These are phyloP conservation scores for Drosophila kohkoa DNA, from an alignment of 1,140 invertebrate genomes.

Conservation along the genomic window DNA sequence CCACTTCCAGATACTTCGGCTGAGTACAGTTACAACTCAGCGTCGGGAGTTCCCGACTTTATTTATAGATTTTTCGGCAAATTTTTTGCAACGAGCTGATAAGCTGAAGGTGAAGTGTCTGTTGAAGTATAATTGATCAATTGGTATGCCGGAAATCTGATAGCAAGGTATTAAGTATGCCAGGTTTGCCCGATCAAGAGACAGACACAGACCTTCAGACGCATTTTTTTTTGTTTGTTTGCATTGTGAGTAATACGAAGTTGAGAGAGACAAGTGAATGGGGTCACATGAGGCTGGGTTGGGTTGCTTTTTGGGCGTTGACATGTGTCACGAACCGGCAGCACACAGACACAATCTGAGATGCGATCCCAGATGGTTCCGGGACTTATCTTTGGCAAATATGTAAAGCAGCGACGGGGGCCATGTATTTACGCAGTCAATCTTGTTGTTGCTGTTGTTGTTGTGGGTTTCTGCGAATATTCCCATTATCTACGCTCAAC, in stretches of 20 bases:
- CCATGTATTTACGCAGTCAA: constrained; percentile 43
- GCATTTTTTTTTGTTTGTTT: constrained; percentile 24
- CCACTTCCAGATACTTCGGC: constrained; percentile 5
- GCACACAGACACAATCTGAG: constrained; percentile 4
- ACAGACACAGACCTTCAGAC: constrained; percentile 26
- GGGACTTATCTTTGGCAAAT: constrained; percentile 33
- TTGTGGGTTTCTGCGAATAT: constrained; percentile 21
- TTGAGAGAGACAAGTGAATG: constrained; percentile 35
- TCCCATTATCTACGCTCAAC: constrained; percentile 20
- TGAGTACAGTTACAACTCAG: neutral
- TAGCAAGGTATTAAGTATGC: constrained; percentile 8
- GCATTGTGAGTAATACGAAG: neutral
- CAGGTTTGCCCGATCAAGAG: neutral
- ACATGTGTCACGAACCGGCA: constrained; percentile 15
- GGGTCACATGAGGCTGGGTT: constrained; percentile 37
- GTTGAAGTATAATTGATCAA: constrained; percentile 7
- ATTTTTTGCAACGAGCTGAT: neutral
- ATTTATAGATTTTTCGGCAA: constrained; percentile 9
- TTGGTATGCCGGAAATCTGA: constrained; percentile 39
- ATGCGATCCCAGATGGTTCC: constrained; percentile 10
- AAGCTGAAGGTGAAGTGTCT: constrained; percentile 11
- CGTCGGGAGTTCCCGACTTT: neutral
- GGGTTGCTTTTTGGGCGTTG: constrained; percentile 10
- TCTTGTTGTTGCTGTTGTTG: constrained; percentile 9
- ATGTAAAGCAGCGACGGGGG: constrained; percentile 11